phyloP scores from a whole-genome alignment of 2,888 invertebrate species.

The Eretmocerus hayati region DNA sequence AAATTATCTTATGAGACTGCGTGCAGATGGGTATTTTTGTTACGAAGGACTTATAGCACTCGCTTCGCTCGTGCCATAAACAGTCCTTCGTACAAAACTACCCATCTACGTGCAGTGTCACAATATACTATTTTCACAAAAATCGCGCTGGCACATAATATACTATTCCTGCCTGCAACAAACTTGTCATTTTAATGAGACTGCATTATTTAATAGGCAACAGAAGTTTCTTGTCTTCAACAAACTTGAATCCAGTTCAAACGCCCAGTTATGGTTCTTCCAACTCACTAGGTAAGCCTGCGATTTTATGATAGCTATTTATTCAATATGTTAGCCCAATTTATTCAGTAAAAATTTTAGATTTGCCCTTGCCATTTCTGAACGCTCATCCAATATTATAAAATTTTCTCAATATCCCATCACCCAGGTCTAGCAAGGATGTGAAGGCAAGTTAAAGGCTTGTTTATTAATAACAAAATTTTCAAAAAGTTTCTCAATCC shows the following conservation, averaged over 20 bases:
- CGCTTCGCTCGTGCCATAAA: too few relatives aligned
- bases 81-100: too few relatives aligned
- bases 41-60: too few relatives aligned
- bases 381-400: too few relatives aligned
- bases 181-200: too few relatives aligned
- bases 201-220: slow-evolving; percentile 30
- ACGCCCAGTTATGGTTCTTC: slow-evolving; percentile 37
- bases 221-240: slow-evolving; percentile 39
- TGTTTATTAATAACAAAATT: not conserved
- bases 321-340: too few relatives aligned
- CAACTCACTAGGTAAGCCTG: slow-evolving; percentile 43
- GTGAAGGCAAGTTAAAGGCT: slow-evolving; percentile 41
- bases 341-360: not conserved
- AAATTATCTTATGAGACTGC: too few relatives aligned
- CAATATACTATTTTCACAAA: not conserved
- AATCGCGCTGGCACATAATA: too few relatives aligned
- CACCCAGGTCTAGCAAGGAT: slow-evolving; percentile 44
- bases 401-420: slow-evolving; percentile 12
- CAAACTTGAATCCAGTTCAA: slow-evolving; percentile 33
- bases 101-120: not conserved
- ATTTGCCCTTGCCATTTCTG: not conserved
- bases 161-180: too few relatives aligned
- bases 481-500: too few relatives aligned
- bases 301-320: too few relatives aligned
- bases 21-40: too few relatives aligned